A percentile compares a stretch with the other conserved stretches of the same genome.
These are phyloP conservation scores for Scolopax mira DNA, from an alignment of 2,113 vertebrate genomes.

Conservation along the genomic window DNA sequence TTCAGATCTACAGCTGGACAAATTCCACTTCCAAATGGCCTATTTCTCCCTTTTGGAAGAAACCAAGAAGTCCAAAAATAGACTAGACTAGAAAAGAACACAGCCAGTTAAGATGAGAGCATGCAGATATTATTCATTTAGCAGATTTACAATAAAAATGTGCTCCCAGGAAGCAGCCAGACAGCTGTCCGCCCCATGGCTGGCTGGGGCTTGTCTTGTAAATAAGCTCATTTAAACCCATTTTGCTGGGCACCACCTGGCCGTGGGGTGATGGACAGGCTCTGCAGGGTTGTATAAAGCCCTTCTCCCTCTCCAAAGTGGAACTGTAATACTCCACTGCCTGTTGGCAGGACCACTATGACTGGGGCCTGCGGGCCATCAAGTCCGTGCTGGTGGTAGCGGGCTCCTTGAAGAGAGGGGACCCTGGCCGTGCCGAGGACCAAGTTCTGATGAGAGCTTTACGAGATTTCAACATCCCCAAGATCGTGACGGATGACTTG, in stretches of 20 bases:
- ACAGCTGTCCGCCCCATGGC: background rate
- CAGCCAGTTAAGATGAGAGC: background rate
- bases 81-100: background rate
- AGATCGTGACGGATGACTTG: slow-evolving; percentile 76
- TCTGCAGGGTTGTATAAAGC: background rate
- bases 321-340: background rate
- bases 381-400: slow-evolving; percentile 80
- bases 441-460: slow-evolving; percentile 79
- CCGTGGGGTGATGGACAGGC: rapidly evolving
- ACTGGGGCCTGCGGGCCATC: slow-evolving; percentile 79
- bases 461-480: slow-evolving; percentile 79
- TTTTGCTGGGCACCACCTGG: background rate
- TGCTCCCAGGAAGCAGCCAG: background rate
- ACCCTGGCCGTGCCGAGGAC: slow-evolving; percentile 70
- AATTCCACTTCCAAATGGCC: background rate
- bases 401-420: slow-evolving; percentile 76
- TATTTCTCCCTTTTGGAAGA: background rate
- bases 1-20: background rate
- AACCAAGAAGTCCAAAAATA: background rate
- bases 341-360: slow-evolving; percentile 72
- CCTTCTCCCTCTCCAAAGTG: background rate
- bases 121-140: background rate
- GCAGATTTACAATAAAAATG: background rate
- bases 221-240: background rate
- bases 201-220: background rate